Conservation (phyloP, 2,888 invertebrate genomes). For the Diogma glabrata region DNA sequence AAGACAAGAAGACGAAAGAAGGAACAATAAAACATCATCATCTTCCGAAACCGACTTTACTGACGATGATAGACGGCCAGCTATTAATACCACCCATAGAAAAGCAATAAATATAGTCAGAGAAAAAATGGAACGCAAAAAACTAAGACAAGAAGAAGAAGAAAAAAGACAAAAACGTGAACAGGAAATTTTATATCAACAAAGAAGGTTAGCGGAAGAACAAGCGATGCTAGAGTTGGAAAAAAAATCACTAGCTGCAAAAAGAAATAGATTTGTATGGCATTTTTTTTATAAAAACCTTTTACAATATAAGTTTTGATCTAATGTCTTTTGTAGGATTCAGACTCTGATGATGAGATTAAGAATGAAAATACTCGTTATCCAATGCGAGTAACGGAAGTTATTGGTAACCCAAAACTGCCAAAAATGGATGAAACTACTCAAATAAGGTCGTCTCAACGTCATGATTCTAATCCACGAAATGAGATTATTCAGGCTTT, state of each 20-base stretch:
- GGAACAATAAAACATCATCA: too few species aligned
- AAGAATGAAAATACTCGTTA: too few species aligned
- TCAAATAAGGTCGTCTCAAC: conserved; percentile 26
- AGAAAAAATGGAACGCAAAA: conserved; percentile 92
- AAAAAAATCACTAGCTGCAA: conserved; percentile 6
- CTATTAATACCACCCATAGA: too few species aligned
- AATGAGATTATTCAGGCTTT: conserved; percentile 9
- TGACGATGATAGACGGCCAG: too few species aligned
- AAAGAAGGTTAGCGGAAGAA: conserved; percentile 39
- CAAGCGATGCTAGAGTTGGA: conserved; percentile 35
- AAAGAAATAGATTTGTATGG: conserved; percentile 12
- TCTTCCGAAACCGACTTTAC: too few species aligned
- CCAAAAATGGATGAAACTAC: too few species aligned
- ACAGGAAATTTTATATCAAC: conserved; percentile 45
- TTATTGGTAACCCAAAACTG: too few species aligned
- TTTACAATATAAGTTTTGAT: background rate
- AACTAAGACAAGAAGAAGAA: conserved; percentile 72
- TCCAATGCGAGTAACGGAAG: conserved; percentile 24
- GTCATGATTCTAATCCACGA: background rate
- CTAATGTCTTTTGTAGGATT: conserved; percentile 6
- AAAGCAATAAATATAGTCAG: too few species aligned
- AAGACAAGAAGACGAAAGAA: too few species aligned
- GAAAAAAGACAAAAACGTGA: conserved; percentile 56
- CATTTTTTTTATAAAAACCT: background rate
- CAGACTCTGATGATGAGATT: conserved; percentile 10